These are phyloP conservation scores for Glyptemys insculpta DNA, from an alignment of 2,797 vertebrate genomes.

Conservation along the genomic window DNA sequence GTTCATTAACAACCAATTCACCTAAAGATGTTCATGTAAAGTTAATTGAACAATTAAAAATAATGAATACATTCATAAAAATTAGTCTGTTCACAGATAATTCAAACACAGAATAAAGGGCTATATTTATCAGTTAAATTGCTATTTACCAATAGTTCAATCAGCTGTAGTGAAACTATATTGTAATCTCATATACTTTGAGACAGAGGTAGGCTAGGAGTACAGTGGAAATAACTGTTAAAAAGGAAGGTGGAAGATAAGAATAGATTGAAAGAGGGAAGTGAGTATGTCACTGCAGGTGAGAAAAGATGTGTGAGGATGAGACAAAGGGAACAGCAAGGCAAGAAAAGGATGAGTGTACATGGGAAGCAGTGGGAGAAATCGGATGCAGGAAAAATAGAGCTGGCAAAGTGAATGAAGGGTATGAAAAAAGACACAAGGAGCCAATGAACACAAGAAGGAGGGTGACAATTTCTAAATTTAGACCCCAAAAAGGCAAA, in stretches of 20 bases:
- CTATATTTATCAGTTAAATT: not conserved
- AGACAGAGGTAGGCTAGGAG: not conserved
- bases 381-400: not conserved
- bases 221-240: not conserved
- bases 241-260: not conserved
- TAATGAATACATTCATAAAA: not conserved
- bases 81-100: not conserved
- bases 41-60: not conserved
- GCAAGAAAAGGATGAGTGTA: not conserved
- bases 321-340: not conserved
- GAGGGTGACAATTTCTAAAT: not conserved
- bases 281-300: accelerated
- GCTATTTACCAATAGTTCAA: not conserved
- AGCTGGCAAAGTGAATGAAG: not conserved
- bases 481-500: not conserved
- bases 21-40: not conserved
- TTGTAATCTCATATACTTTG: not conserved
- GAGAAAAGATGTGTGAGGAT: not conserved
- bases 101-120: not conserved
- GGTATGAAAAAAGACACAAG: not conserved
- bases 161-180: not conserved
- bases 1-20: not conserved
- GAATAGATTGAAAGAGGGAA: not conserved
- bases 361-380: not conserved
- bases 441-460: not conserved